Evolutionary conservation across 1,140 invertebrate species (phyloP).

Genomic region (Drosophila orosa): DNA sequence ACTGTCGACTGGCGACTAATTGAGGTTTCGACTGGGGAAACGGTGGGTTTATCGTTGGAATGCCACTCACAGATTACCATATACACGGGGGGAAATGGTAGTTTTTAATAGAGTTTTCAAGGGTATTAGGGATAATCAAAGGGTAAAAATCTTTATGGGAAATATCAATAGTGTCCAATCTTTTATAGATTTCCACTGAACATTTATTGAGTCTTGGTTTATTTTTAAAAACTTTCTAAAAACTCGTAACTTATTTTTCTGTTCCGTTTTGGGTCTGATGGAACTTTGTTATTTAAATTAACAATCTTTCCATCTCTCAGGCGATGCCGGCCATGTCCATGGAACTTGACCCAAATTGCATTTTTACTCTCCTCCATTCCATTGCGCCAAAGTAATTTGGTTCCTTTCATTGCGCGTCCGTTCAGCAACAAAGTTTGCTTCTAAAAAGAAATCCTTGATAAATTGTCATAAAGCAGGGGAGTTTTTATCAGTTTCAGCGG

Average conservation of each 20-base stretch:
- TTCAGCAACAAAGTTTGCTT: slow-evolving; percentile 32
- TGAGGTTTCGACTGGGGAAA: slow-evolving; percentile 6
- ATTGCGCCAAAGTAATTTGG: slow-evolving; percentile 15
- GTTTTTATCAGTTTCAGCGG: slow-evolving; percentile 30
- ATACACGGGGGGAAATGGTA: background rate
- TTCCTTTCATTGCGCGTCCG: slow-evolving; percentile 14
- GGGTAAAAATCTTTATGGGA: no score
- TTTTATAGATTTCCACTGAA: background rate
- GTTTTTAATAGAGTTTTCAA: background rate
- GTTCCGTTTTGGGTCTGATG: background rate
- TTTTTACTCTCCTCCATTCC: slow-evolving; percentile 28
- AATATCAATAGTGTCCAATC: no score
- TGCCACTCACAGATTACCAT: slow-evolving; percentile 4
- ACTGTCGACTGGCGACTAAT: slow-evolving; percentile 23
- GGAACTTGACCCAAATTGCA: slow-evolving; percentile 37
- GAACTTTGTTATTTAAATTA: slow-evolving; percentile 30
- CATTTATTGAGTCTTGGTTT: background rate
- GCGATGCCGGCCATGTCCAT: background rate
- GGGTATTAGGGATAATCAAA: background rate
- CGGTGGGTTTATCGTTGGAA: background rate
- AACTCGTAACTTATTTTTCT: background rate
- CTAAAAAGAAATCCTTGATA: slow-evolving; percentile 39
- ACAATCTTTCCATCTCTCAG: background rate
- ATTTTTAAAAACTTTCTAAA: background rate
- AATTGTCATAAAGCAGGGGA: slow-evolving; percentile 35